These are phyloP conservation scores for Oenanthe melanoleuca DNA, from an alignment of 2,113 vertebrate genomes.

Conservation along the genomic window DNA sequence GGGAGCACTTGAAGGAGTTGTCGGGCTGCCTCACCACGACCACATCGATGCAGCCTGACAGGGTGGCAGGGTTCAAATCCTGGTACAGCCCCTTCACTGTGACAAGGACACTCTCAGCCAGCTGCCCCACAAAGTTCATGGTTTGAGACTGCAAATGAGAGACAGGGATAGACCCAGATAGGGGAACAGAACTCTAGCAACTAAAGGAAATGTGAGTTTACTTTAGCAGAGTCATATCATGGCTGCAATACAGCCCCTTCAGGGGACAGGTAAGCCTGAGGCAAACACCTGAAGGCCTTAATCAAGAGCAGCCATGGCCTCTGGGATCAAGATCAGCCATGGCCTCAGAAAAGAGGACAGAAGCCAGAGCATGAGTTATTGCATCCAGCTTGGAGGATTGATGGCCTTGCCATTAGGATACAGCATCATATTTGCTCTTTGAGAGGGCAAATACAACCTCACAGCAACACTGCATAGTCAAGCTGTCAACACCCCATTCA, in stretches of 20 bases:
- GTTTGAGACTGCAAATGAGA: constrained; percentile 73
- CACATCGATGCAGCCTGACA: constrained; percentile 91
- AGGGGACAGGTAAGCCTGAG: background rate
- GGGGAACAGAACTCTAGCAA: background rate
- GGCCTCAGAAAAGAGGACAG: background rate
- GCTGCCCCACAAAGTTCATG: constrained; percentile 94
- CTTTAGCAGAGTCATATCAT: background rate
- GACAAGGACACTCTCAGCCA: constrained; percentile 88
- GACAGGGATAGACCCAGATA: background rate
- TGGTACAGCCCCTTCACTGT: constrained; percentile 90
- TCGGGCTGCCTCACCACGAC: constrained; percentile 90
- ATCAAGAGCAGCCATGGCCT: background rate
- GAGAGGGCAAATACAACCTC: background rate
- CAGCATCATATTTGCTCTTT: background rate
- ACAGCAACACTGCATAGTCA: background rate
- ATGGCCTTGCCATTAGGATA: background rate
- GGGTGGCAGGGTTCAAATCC: constrained; percentile 89
- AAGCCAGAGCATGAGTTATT: background rate
- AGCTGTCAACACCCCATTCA: background rate
- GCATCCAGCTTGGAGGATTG: background rate
- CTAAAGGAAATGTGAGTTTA: background rate
- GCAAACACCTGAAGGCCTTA: background rate
- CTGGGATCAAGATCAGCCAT: background rate
- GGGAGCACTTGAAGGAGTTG: constrained; percentile 90
- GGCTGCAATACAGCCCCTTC: background rate